Base-by-base conservation (phyloP, 2,797 vertebrate species). In the Naso thynnoides region DNA sequence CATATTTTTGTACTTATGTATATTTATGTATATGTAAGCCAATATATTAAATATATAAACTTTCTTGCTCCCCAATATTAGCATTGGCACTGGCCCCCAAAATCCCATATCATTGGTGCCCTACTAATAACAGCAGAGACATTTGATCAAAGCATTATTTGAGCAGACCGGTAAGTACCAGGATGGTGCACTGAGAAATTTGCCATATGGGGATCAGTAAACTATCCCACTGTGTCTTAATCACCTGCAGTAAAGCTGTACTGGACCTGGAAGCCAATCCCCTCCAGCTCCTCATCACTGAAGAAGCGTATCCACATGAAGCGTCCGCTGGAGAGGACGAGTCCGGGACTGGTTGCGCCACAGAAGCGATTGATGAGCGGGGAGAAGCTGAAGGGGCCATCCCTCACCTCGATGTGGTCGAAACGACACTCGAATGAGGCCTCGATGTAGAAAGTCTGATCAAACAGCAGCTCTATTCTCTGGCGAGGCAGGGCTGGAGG, bases 251-350 rank as follows among this genome's bases (percentile, higher is more conserved):
- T 96, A 83, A 97, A 99, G 45, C 94, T 96, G 74, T 98, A 99
- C 88, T 96, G 96, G 77, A 98, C 96, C 80, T 93, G 94, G 90
- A 99, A 99, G 71, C 98, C 98, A 31, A 93, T 91, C 58, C 96
- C 97, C 91, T 99, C 97, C 70, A 99, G 93, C 85, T 99, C 98
- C 73, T 98, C 97, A 78, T 99, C 98, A 21, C 97, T 98, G 83
- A 90, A 95, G 91, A 99, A 99, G 73, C 96, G 96, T 87, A 99
- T 96, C 97, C 97, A 99, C 96, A 99, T 96, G 87, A 99, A 99
- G 83, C 97, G 96, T 27, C 98, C 98, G 0, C 96, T 97, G 80
- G 97, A 99, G 68, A 95, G 92, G 85, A 99, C 95, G 50, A 95
- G 89, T 0, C 95, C 91, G 0, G 98, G 97, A 50, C 94, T 96